phyloP scores from a whole-genome alignment of 2,888 invertebrate genomes.

The Aphrophora alni region DNA sequence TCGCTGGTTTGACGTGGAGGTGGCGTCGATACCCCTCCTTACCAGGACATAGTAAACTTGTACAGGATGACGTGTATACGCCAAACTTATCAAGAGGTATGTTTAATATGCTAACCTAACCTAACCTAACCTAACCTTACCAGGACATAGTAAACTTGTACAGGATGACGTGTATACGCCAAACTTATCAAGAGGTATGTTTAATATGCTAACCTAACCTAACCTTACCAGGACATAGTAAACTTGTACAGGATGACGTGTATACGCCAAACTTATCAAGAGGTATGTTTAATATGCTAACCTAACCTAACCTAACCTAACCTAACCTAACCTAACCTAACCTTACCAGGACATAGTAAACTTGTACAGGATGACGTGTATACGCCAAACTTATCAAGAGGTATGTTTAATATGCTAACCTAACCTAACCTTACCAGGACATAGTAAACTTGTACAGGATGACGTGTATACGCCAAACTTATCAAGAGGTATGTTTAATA shows the following conservation, averaged over 20 bases:
- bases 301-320: no score
- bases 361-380: background rate
- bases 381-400: background rate
- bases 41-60: background rate
- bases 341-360: background rate
- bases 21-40: slow-evolving; percentile 60
- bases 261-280: background rate
- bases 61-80: background rate
- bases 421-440: slow-evolving; percentile 51
- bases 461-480: background rate
- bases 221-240: background rate
- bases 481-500: background rate
- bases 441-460: background rate
- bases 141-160: background rate
- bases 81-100: background rate
- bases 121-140: slow-evolving; percentile 54
- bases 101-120: no score
- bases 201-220: no score
- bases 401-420: background rate
- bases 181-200: background rate
- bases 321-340: no score
- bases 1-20: slow-evolving; percentile 64
- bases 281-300: background rate
- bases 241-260: background rate
- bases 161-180: background rate